Evolutionary conservation across 2,113 vertebrate species (phyloP).

Genomic region (Regulus satrapa): DNA sequence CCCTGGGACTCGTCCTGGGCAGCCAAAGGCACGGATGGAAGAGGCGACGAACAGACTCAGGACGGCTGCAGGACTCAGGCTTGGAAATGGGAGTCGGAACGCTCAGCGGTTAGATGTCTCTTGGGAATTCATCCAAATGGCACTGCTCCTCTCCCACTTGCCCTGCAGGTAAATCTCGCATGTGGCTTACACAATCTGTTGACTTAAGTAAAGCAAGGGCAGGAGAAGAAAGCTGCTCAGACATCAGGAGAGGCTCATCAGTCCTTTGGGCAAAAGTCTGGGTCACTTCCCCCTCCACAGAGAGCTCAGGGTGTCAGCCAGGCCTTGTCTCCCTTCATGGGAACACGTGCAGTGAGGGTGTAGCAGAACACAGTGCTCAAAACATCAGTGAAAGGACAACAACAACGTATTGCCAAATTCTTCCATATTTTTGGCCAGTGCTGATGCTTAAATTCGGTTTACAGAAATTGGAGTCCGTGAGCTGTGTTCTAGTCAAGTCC

Average conservation of each 20-base stretch:
- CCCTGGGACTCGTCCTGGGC: neutral
- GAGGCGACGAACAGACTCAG: neutral
- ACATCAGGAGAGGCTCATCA: slow-evolving; percentile 42
- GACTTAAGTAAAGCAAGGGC: slow-evolving; percentile 51
- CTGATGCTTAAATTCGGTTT: neutral
- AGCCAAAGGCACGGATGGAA: neutral
- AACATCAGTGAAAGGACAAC: neutral
- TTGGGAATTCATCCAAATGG: slow-evolving; percentile 47
- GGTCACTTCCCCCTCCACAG: neutral
- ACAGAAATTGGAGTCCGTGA: neutral
- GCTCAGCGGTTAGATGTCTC: neutral
- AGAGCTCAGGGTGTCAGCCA: accelerated
- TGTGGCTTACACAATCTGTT: slow-evolving; percentile 56
- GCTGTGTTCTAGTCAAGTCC: neutral
- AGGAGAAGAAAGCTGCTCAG: slow-evolving; percentile 42
- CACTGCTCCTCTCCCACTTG: slow-evolving; percentile 34
- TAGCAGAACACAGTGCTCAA: neutral
- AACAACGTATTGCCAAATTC: neutral
- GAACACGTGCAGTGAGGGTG: accelerated
- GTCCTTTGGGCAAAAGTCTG: slow-evolving; percentile 38
- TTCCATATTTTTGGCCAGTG: neutral
- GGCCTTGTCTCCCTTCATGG: accelerated
- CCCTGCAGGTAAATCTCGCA: slow-evolving; percentile 62
- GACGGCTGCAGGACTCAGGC: neutral
- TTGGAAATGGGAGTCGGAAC: neutral